phyloP scores from a whole-genome alignment of 2,888 invertebrate genomes.

The Cosmia trapezina region DNA sequence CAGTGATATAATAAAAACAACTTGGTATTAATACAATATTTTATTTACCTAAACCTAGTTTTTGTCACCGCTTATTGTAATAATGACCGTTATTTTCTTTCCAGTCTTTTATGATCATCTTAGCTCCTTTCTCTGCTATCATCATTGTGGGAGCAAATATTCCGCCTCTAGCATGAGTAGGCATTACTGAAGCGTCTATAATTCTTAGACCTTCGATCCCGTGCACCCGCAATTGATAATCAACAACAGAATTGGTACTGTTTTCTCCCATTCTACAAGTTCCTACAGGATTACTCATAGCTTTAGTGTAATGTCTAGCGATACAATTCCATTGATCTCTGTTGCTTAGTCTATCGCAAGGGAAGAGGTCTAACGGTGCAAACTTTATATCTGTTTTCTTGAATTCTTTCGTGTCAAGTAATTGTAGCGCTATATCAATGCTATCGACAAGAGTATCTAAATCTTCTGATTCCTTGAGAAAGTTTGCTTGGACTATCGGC shows the following conservation, averaged over 20 bases:
- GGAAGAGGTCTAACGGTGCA: slow-evolving; percentile 85
- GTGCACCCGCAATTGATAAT: slow-evolving; percentile 83
- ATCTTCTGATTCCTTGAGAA: slow-evolving; percentile 86
- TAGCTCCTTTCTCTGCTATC: slow-evolving; percentile 87
- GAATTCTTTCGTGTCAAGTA: slow-evolving; percentile 86
- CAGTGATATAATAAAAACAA: slow-evolving; percentile 86
- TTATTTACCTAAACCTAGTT: slow-evolving; percentile 68
- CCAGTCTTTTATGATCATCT: slow-evolving; percentile 86
- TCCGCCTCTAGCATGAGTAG: slow-evolving; percentile 84
- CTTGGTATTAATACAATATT: slow-evolving; percentile 82
- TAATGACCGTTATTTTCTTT: slow-evolving; percentile 83
- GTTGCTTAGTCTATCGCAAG: slow-evolving; percentile 84
- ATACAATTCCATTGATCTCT: slow-evolving; percentile 89
- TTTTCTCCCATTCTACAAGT: slow-evolving; percentile 88
- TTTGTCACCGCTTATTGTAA: slow-evolving; percentile 73
- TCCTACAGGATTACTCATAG: slow-evolving; percentile 85
- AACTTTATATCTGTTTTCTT: slow-evolving; percentile 85
- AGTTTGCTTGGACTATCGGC: slow-evolving; percentile 86
- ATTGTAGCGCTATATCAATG: slow-evolving; percentile 85
- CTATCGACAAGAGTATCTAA: slow-evolving; percentile 85
- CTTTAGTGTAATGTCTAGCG: slow-evolving; percentile 87
- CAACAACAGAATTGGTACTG: slow-evolving; percentile 83
- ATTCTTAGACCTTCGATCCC: slow-evolving; percentile 86
- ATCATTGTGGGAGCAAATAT: slow-evolving; percentile 85
- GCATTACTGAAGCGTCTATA: slow-evolving; percentile 87